Evolutionary conservation across 2,113 vertebrate genomes (phyloP), one percentile per base, ranked within the genome.

Genomic region (Dipodomys merriami): DNA sequence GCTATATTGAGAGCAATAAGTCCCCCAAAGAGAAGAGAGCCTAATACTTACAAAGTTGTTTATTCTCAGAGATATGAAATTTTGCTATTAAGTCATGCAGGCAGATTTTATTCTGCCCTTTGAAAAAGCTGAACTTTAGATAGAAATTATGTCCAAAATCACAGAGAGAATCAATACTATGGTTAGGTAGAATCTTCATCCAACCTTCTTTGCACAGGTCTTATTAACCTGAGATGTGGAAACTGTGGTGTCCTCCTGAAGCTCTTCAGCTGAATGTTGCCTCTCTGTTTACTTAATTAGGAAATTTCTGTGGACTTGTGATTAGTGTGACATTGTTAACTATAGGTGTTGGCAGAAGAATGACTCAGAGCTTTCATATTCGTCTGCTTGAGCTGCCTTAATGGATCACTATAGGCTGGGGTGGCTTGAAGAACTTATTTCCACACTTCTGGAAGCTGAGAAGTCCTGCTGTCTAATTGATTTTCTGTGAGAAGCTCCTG

Each of bases 201-300:
- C 27, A 9, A 33, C 33, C 65, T 80, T 44, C 12, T 65, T 84
- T 87, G 62, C 22, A 68, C 27, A 65, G 64, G 1, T 84, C 46
- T 78, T 78, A 20, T 13, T 84, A 18, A 39, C 11, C 49, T 82
- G 72, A 90, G 69, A 53, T 30, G n/a, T 80, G 25, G 67, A 33
- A 71, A 71, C 23, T 49, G 4, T 1, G 49, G 5, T 68, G 22
- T 20, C 29, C 27, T 46, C 11, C 30, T 19, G 64, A 69, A 91
- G 67, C 3, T 29, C 18, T 12, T 94, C 72, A 29, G 20, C 13
- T 86, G 80, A 77, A 46, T 88, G 30, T 91, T 88, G 13, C 20
- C n/a, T 92, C 39, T 80, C 60, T 92, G 7, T 92, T 76, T 60
- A 92, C 62, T 92, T 80, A 80, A 79, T 69, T 71, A 80, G 88